These are phyloP conservation scores for Drosophila kanapiae DNA, from an alignment of 1,140 invertebrate species.

Conservation along the genomic window DNA sequence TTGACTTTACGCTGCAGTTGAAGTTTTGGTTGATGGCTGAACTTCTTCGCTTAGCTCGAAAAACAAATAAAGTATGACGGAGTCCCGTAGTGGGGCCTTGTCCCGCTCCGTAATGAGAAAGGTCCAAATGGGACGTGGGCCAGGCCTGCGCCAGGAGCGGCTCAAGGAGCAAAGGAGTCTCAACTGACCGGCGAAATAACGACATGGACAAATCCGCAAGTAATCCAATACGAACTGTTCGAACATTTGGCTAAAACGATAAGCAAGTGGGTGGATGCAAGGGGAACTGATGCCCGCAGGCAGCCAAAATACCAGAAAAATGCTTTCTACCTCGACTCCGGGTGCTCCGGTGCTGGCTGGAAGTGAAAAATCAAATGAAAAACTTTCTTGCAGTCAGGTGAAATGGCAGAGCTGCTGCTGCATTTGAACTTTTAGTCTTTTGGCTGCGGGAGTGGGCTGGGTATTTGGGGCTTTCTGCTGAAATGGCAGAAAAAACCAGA, in stretches of 20 bases:
- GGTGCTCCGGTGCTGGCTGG: constrained; percentile 18
- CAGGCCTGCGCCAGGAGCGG: constrained; percentile 1
- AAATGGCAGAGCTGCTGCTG: constrained; percentile 75
- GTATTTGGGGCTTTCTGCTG: constrained; percentile 66
- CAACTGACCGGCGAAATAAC: constrained; percentile 65
- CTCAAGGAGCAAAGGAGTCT: background rate
- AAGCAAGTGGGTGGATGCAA: constrained; percentile 37
- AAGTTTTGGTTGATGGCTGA: constrained; percentile 80
- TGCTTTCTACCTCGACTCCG: constrained; percentile 68
- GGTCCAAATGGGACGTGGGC: background rate
- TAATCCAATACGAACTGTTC: constrained; percentile 75
- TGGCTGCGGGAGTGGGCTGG: constrained; percentile 42
- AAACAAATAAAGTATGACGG: constrained; percentile 75
- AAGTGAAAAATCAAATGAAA: constrained; percentile 79
- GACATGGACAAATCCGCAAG: constrained; percentile 78
- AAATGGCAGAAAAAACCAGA: constrained; percentile 70
- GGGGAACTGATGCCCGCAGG: constrained; percentile 58
- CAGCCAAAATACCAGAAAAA: constrained; percentile 76
- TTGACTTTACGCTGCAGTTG: constrained; percentile 80
- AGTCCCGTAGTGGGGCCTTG: constrained; percentile 7
- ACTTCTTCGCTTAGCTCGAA: constrained; percentile 74
- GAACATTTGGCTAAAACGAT: constrained; percentile 72
- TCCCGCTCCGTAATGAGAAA: constrained; percentile 44
- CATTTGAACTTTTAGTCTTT: constrained; percentile 82
- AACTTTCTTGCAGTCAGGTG: constrained; percentile 82